Base-by-base conservation (phyloP, 92 coral and sea anemone species). In the Scolanthus callimorphus region DNA sequence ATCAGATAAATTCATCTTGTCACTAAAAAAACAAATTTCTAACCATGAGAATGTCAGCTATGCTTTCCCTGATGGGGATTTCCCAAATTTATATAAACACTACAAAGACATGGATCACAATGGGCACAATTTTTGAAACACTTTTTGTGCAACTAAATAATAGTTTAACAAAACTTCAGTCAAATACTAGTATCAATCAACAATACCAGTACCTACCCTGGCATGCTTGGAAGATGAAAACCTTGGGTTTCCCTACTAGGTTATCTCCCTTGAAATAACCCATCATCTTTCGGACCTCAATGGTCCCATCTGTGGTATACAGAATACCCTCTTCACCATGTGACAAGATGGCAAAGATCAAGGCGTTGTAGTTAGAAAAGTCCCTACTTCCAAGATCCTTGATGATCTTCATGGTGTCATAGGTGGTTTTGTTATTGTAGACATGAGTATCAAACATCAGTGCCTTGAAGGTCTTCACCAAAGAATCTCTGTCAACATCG, bases 161-260 rank as follows among this genome's bases (percentile, higher is more conserved):
- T n/a, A n/a, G n/a, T n/a, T n/a, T n/a, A n/a, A n/a, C n/a, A n/a
- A n/a, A n/a, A n/a, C n/a, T n/a, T n/a, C n/a, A n/a, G n/a, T n/a
- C n/a, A n/a, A n/a, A n/a, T n/a, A n/a, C n/a, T n/a, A n/a, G n/a
- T n/a, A n/a, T n/a, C n/a, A n/a, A n/a, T n/a, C n/a, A n/a, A n/a
- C n/a, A n/a, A n/a, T n/a, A n/a, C n/a, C n/a, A 34, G 22, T 9
- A 46, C 68, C 59, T 57, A 87, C 96, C 96, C 53, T 87, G 96
- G 39, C 96, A 87, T 0, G 96, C 96, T 62, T 87, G 96, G 70
- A 87, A 87, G 39, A 87, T 81, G 63, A 87, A 87, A 15, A 87
- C 23, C 65, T 87, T 87, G 25, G 96, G 96, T 58, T 87, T 87
- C 31, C 96, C 96, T 48, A 60, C 86, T 49, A 87, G 67, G 25